Percentiles rank a stretch among this genome's conserved stretches.
Evolutionary conservation across 2,888 invertebrate species (phyloP).

Genomic region (Bimastos eiseni): DNA sequence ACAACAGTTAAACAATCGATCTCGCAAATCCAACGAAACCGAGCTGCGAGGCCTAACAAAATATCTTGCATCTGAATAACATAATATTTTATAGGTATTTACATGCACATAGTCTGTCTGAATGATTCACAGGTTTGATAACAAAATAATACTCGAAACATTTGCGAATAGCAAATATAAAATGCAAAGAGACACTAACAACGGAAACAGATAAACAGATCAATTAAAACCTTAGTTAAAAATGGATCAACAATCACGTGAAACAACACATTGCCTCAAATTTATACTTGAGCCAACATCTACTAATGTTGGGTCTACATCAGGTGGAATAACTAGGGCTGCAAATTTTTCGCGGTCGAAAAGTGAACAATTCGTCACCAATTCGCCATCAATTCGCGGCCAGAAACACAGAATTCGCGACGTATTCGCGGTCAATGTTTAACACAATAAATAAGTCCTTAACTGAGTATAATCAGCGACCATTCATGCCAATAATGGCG

Average conservation of each 20-base stretch:
- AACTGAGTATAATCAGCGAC: no score
- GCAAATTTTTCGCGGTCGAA: no score
- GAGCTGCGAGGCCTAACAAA: not conserved
- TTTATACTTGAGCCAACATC: not conserved
- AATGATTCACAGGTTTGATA: not conserved
- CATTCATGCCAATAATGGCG: no score
- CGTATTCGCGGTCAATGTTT: no score
- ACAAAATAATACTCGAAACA: not conserved
- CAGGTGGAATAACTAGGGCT: not conserved
- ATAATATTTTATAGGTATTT: not conserved
- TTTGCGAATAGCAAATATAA: not conserved
- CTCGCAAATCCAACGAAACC: not conserved
- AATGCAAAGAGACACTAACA: not conserved
- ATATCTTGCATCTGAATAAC: conserved; percentile 7
- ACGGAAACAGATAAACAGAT: not conserved
- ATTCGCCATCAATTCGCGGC: no score
- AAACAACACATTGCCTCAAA: not conserved
- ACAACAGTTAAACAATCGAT: not conserved
- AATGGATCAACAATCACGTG: not conserved
- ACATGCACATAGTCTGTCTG: not conserved
- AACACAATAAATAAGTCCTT: no score
- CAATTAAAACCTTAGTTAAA: not conserved
- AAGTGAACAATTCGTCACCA: no score
- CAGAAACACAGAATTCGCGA: no score
- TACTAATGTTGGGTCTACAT: not conserved